Evolutionary conservation across 2,797 vertebrate species (phyloP).

Genomic region (Eurystomus glaucurus): DNA sequence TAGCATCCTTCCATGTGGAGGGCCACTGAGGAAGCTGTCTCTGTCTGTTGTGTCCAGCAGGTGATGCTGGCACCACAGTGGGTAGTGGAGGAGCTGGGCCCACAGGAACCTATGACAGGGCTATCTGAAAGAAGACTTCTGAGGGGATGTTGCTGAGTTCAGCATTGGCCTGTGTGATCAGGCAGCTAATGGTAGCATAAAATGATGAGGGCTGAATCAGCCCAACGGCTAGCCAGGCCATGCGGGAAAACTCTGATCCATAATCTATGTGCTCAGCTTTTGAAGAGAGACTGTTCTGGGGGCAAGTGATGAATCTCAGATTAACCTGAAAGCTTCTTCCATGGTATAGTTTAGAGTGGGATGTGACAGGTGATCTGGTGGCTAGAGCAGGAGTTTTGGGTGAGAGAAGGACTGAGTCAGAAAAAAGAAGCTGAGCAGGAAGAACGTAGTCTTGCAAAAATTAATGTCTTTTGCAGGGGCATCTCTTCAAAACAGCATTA

Average conservation of each 20-base stretch:
- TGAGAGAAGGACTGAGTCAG: not conserved
- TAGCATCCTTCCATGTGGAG: no score
- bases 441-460: not conserved
- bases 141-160: no score
- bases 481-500: not conserved
- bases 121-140: no score
- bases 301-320: not conserved
- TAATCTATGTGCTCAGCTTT: not conserved
- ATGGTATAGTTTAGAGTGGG: not conserved
- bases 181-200: no score
- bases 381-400: not conserved
- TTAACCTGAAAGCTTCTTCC: not conserved
- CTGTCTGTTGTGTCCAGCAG: no score
- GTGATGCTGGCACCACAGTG: no score
- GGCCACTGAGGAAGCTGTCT: no score
- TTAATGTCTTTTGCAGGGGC: not conserved
- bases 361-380: not conserved
- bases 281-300: not conserved
- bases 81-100: no score
- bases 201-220: no score
- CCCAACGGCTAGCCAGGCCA: not conserved
- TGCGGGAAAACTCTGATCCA: accelerated
- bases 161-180: no score
- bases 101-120: no score
- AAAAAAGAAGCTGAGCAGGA: not conserved